Evolutionary conservation across 2,113 vertebrate genomes (phyloP).

Genomic region (Psettodes erumei): DNA sequence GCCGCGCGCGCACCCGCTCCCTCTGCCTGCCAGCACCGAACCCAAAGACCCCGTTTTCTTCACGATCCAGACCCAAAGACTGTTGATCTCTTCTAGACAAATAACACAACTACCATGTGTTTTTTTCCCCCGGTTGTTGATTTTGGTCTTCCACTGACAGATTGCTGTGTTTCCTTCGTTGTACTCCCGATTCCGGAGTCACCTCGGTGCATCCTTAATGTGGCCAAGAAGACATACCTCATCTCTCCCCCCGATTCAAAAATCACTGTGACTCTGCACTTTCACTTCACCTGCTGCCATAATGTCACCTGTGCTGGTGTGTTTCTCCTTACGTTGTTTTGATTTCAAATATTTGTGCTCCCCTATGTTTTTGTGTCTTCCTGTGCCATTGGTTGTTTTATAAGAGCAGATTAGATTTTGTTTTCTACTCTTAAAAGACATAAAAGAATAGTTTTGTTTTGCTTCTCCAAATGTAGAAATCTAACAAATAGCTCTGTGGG

Average conservation of each 20-base stretch:
- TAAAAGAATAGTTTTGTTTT: conserved; percentile 22
- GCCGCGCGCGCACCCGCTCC: background rate
- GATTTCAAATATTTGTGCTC: conserved; percentile 15
- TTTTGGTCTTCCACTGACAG: conserved; percentile 8
- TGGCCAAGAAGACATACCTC: conserved; percentile 45
- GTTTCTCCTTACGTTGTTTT: conserved; percentile 16
- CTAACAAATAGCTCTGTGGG: conserved; percentile 12
- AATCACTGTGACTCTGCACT: conserved; percentile 50
- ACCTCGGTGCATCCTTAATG: conserved; percentile 39
- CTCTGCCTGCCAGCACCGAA: conserved; percentile 2
- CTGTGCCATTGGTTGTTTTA: conserved; percentile 59
- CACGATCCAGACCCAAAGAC: conserved; percentile 36
- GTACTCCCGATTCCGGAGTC: background rate
- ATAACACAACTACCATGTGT: background rate
- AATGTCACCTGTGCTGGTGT: conserved; percentile 4
- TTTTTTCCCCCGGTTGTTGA: conserved; percentile 4
- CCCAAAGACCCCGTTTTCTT: conserved; percentile 48
- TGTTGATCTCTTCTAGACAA: background rate
- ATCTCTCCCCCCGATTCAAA: background rate
- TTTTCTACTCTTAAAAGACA: conserved; percentile 26
- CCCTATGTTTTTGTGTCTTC: conserved; percentile 31
- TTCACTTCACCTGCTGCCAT: conserved; percentile 48
- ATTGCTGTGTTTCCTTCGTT: background rate
- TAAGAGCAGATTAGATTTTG: conserved; percentile 13
- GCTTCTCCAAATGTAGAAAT: background rate